A percentile compares a stretch with the other conserved stretches of the same genome.
Conservation (phyloP, 2,797 vertebrate genomes). For the Peromyscus melanophrys region DNA sequence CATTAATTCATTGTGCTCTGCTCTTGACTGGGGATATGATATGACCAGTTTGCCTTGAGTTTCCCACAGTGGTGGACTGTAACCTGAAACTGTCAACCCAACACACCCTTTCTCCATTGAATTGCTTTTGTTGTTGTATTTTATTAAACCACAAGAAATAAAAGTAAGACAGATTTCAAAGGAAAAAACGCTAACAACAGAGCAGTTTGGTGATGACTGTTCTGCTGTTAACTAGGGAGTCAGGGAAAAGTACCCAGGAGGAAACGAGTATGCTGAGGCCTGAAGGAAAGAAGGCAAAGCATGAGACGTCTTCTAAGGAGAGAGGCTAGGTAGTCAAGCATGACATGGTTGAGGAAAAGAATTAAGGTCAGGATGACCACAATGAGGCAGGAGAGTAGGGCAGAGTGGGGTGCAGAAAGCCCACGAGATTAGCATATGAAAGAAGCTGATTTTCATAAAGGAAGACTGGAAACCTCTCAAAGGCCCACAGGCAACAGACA, state of each 20-base stretch:
- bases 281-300: background rate
- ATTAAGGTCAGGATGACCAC: background rate
- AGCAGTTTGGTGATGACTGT: background rate
- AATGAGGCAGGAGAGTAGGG: background rate
- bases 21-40: background rate
- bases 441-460: background rate
- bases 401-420: background rate
- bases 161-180: background rate
- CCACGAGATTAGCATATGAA: background rate
- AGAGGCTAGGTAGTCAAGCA: background rate
- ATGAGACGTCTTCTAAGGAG: background rate
- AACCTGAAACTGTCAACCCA: background rate
- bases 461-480: background rate
- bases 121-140: background rate
- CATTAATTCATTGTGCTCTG: background rate
- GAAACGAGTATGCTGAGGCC: background rate
- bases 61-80: background rate
- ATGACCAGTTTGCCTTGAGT: background rate
- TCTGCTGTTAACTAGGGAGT: background rate
- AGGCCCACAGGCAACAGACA: background rate
- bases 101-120: background rate
- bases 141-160: background rate
- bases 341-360: background rate
- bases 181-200: slow-evolving; percentile 10
- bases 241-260: background rate